Evolutionary conservation across 2,113 vertebrate genomes (phyloP).

Genomic region (Crypturellus undulatus): DNA sequence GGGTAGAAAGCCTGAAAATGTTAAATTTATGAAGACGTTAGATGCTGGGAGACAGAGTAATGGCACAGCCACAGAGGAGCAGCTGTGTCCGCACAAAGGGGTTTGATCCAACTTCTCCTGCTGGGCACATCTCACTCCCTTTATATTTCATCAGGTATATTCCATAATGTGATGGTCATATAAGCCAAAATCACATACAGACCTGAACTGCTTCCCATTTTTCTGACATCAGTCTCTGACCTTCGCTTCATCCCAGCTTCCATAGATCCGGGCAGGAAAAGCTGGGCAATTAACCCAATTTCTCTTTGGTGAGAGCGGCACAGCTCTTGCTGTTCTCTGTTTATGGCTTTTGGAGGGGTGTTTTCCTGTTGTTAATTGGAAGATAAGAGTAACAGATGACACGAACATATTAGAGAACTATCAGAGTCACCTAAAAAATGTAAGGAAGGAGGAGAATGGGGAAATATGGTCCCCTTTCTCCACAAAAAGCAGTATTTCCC

Average conservation of each 20-base stretch:
- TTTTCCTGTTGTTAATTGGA: neutral
- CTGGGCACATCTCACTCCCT: conserved; percentile 41
- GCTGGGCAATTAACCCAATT: neutral
- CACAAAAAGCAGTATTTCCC: neutral
- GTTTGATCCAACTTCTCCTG: conserved; percentile 42
- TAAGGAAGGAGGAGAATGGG: neutral
- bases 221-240: neutral
- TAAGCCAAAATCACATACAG: neutral
- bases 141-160: rapidly evolving
- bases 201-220: neutral
- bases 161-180: neutral
- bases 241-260: neutral
- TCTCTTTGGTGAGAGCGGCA: neutral
- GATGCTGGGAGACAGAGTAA: neutral
- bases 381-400: neutral
- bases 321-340: neutral
- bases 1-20: neutral
- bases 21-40: neutral
- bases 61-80: neutral
- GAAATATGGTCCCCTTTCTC: neutral
- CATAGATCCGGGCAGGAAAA: neutral
- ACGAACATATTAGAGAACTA: neutral
- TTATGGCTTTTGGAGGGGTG: neutral
- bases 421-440: neutral
- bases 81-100: neutral